phyloP scores from a whole-genome alignment of 2,888 invertebrate species.

The Ennomos fuscantarius region DNA sequence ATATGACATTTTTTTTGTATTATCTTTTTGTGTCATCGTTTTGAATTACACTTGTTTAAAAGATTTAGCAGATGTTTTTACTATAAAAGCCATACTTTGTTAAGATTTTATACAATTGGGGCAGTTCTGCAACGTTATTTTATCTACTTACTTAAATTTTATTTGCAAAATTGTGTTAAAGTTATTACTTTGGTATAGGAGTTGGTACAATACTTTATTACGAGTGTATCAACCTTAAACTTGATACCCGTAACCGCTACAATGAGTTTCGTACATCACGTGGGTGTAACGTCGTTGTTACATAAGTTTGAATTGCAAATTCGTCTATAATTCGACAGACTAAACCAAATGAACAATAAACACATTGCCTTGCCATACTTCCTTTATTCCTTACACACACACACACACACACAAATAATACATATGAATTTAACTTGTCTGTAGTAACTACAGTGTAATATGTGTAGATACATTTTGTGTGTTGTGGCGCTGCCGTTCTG shows the following conservation, averaged over 20 bases:
- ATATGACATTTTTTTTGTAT: too few relatives aligned
- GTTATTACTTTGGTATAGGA: too few relatives aligned
- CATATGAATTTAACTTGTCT: slow-evolving; percentile 10
- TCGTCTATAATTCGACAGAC: slow-evolving; percentile 65
- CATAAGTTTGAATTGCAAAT: slow-evolving; percentile 66
- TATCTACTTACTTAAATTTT: too few relatives aligned
- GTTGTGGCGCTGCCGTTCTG: slow-evolving; percentile 51
- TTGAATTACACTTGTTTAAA: too few relatives aligned
- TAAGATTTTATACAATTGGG: too few relatives aligned
- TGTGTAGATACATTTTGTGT: slow-evolving; percentile 33
- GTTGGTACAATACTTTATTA: slow-evolving; percentile 4
- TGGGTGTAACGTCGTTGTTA: slow-evolving; percentile 51
- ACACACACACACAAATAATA: slow-evolving; percentile 43
- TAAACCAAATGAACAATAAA: slow-evolving; percentile 72
- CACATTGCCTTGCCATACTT: slow-evolving; percentile 62
- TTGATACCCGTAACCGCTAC: slow-evolving; percentile 16
- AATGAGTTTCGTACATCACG: slow-evolving; percentile 41
- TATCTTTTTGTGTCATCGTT: too few relatives aligned
- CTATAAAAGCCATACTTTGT: too few relatives aligned
- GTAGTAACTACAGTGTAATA: slow-evolving; percentile 8
- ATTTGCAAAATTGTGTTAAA: too few relatives aligned
- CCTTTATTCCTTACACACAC: slow-evolving; percentile 76
- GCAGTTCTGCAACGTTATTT: too few relatives aligned
- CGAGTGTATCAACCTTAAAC: slow-evolving; percentile 26
- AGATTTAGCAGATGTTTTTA: too few relatives aligned